Conservation (phyloP, 2,113 vertebrate genomes). For the human region GRCh38 chr5:78249501-78250000, state of each 20-base stretch:
- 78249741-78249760: background rate
- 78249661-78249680: background rate
- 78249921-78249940: background rate
- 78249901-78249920: background rate
- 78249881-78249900: background rate
- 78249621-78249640: background rate
- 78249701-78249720: background rate
- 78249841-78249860: background rate
- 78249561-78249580: no score
- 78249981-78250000: background rate
- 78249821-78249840: background rate
- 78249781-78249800: background rate
- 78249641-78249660: background rate
- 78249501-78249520: background rate
- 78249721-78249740: background rate
- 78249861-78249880: background rate
- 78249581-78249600: background rate
- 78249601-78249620: background rate
- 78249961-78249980: background rate
- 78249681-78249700: background rate
- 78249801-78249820: background rate
- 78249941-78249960: background rate
- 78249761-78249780: background rate
- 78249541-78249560: background rate
- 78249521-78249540: background rate